These are phyloP conservation scores for Machimus rusticus DNA, from an alignment of 2,888 invertebrate genomes.

Conservation along the genomic window DNA sequence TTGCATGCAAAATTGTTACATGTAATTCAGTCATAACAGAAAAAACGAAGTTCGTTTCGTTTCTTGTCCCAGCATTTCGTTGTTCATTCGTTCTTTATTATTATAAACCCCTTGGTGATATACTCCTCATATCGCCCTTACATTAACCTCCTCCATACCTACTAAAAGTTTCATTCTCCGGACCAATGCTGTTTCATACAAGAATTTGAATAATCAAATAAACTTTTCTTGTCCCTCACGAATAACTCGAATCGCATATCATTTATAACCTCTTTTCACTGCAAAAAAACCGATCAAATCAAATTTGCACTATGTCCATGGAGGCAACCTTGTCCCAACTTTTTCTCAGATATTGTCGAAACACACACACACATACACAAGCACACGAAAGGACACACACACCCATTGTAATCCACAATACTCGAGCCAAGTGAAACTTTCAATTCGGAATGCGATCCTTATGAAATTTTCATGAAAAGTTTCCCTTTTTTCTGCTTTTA, in stretches of 20 bases:
- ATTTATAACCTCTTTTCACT: background rate
- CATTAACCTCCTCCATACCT: background rate
- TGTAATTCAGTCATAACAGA: background rate
- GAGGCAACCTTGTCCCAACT: background rate
- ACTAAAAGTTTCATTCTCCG: background rate
- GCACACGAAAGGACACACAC: background rate
- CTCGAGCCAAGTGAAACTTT: background rate
- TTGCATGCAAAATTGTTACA: background rate
- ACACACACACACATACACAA: background rate
- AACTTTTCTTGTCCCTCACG: background rate
- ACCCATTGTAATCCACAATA: background rate
- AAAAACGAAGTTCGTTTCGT: background rate
- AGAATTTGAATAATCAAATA: background rate
- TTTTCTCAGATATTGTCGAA: background rate
- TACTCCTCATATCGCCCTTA: background rate
- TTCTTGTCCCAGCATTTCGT: background rate
- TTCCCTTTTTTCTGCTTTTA: conserved; percentile 11
- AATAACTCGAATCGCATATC: background rate
- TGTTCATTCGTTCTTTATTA: background rate
- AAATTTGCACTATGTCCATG: background rate
- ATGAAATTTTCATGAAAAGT: conserved; percentile 24
- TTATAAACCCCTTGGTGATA: background rate
- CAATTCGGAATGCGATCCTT: conserved; percentile 27
- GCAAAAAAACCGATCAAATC: background rate
- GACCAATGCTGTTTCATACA: background rate